Conservation (phyloP, 2,888 invertebrate species). For the Odontocerum albicorne region DNA sequence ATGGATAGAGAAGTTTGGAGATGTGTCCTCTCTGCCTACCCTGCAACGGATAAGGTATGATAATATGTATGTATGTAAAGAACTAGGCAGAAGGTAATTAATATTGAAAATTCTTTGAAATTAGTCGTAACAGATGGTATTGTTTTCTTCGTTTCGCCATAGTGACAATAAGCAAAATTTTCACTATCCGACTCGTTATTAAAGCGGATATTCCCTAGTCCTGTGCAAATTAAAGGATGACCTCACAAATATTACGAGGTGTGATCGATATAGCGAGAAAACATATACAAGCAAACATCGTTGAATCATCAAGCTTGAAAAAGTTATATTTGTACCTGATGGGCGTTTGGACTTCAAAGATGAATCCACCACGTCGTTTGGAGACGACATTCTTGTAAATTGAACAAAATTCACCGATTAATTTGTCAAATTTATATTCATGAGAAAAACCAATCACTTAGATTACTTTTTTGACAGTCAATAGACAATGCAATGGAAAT, state of each 20-base stretch:
- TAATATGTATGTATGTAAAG: too few species aligned
- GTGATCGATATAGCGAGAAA: slow-evolving; percentile 11
- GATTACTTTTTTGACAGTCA: background rate
- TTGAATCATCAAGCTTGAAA: background rate
- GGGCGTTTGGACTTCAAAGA: slow-evolving; percentile 56
- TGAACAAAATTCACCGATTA: background rate
- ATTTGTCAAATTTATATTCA: background rate
- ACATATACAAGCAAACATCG: background rate
- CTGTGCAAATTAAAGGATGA: slow-evolving; percentile 16
- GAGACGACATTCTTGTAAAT: slow-evolving; percentile 41
- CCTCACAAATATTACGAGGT: slow-evolving; percentile 16
- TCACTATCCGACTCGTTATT: too few species aligned
- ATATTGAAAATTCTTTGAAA: too few species aligned
- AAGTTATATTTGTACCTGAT: slow-evolving; percentile 49
- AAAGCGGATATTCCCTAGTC: too few species aligned
- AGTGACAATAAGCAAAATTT: too few species aligned
- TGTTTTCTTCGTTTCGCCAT: too few species aligned
- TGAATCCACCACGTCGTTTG: slow-evolving; percentile 45
- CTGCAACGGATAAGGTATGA: too few species aligned
- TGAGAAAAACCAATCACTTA: background rate
- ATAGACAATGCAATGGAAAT: too few species aligned
- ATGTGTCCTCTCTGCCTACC: too few species aligned
- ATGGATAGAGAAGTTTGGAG: too few species aligned
- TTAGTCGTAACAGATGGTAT: too few species aligned
- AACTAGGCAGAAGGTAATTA: too few species aligned